Evolutionary conservation across 2,888 invertebrate genomes (phyloP).

Genomic region (Pristionchus arcanus): DNA sequence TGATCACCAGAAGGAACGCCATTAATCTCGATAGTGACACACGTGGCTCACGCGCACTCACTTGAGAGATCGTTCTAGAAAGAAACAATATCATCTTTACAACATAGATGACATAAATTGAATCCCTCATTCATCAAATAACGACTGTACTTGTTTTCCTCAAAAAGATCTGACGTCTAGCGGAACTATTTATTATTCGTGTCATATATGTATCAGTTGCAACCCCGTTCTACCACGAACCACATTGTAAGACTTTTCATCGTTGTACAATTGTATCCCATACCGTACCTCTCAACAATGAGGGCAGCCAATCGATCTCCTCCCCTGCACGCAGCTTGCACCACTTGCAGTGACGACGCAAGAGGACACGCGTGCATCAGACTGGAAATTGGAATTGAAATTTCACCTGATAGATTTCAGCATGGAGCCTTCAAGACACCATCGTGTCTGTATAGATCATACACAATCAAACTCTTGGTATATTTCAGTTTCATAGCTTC

Average conservation of each 20-base stretch:
- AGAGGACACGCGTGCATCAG: constrained; percentile 58
- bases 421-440: neutral
- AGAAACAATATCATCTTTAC: no score
- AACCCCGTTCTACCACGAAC: no score
- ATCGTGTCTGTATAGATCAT: no score
- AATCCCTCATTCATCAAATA: no score
- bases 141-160: no score
- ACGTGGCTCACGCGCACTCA: constrained; percentile 43
- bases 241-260: no score
- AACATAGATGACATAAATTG: no score
- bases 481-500: neutral
- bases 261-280: no score
- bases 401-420: neutral
- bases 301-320: constrained; percentile 55
- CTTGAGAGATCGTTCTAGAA: constrained; percentile 53
- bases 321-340: constrained; percentile 56
- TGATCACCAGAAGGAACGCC: constrained; percentile 61
- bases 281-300: constrained; percentile 53
- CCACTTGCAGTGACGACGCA: constrained; percentile 56
- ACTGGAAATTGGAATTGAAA: neutral
- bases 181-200: no score
- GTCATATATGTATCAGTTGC: no score
- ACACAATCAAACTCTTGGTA: no score
- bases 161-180: no score
- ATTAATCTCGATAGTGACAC: constrained; percentile 57